Percentiles rank a stretch among this genome's conserved stretches.
Conservation (phyloP, 2,113 vertebrate genomes). For the Pachyramphus minor region DNA sequence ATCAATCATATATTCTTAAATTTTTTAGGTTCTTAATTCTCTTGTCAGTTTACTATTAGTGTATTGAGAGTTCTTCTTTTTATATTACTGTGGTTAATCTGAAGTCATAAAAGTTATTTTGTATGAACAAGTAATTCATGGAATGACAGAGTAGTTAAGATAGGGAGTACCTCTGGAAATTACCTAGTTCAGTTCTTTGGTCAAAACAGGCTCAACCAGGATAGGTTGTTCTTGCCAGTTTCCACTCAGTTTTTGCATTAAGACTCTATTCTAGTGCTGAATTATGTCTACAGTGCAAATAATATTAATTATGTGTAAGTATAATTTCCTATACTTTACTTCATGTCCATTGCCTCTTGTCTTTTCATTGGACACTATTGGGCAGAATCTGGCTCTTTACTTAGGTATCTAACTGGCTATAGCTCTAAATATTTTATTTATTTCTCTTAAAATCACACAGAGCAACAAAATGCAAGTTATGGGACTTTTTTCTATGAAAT, state of each 20-base stretch:
- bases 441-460: neutral
- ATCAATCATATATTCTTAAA: rapidly evolving
- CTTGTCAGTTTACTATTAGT: neutral
- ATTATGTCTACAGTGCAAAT: neutral
- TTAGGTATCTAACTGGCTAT: neutral
- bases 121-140: neutral
- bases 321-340: neutral
- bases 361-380: neutral
- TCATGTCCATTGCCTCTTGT: rapidly evolving
- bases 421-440: neutral
- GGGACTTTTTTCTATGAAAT: neutral
- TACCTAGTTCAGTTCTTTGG: neutral
- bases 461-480: neutral
- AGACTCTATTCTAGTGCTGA: neutral
- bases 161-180: neutral
- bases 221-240: neutral
- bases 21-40: neutral
- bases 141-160: neutral
- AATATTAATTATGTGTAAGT: neutral
- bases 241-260: neutral
- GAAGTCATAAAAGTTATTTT: neutral
- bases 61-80: neutral
- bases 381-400: neutral
- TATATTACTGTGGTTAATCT: neutral
- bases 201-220: neutral